These are phyloP conservation scores for Pygoscelis antarcticus DNA, from an alignment of 2,113 vertebrate genomes.

Conservation along the genomic window DNA sequence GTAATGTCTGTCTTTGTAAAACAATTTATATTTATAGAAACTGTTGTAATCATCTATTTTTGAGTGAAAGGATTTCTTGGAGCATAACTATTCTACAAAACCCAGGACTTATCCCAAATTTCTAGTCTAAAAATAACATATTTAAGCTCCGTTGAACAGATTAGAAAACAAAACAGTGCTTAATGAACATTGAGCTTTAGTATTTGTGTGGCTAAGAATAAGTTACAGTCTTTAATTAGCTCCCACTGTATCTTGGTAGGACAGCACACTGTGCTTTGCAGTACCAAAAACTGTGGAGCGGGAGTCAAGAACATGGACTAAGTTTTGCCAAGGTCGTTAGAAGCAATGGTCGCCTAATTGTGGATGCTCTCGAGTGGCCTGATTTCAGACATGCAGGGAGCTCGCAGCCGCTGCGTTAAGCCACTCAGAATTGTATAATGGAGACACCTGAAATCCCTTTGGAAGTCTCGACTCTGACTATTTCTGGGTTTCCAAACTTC, in stretches of 20 bases:
- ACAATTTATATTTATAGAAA: slow-evolving; percentile 62
- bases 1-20: slow-evolving; percentile 54
- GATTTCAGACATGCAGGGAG: neutral
- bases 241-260: neutral
- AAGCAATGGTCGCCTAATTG: neutral
- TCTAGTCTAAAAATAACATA: neutral
- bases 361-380: neutral
- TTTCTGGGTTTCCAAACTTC: neutral
- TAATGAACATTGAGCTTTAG: neutral
- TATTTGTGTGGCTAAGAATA: neutral
- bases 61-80: slow-evolving; percentile 45
- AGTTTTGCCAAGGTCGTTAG: slow-evolving; percentile 17
- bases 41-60: slow-evolving; percentile 44
- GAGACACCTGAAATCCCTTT: neutral
- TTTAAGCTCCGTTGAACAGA: neutral
- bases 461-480: neutral
- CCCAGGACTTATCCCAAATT: neutral
- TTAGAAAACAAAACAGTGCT: slow-evolving; percentile 13
- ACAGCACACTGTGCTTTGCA: neutral
- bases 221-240: neutral
- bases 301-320: neutral
- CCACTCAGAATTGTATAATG: neutral
- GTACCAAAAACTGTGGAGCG: neutral
- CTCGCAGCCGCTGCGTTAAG: neutral
- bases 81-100: neutral